Evolutionary conservation across 2,888 invertebrate genomes (phyloP).

Genomic region (Thysanoteuthis rhombus): DNA sequence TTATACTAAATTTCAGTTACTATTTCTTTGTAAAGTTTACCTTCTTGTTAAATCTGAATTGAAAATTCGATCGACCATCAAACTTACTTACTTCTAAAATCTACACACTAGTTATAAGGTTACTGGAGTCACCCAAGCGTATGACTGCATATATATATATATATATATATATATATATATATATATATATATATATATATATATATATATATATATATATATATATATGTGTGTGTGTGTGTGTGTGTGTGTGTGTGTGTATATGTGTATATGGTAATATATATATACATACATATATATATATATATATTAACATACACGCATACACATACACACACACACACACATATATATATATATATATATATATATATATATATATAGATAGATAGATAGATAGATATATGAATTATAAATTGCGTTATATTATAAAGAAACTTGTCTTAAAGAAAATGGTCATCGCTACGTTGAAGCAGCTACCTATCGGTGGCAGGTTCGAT

Average conservation of each 20-base stretch:
- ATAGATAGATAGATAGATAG: not conserved
- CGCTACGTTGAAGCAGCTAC: too few relatives aligned
- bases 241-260: not conserved
- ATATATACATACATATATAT: not conserved
- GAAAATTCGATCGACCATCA: too few relatives aligned
- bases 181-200: slow-evolving; percentile 13
- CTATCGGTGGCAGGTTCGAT: too few relatives aligned
- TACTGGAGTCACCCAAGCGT: too few relatives aligned
- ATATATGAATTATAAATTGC: too few relatives aligned
- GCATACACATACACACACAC: not conserved
- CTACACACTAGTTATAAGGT: too few relatives aligned
- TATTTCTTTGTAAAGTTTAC: too few relatives aligned
- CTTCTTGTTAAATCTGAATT: too few relatives aligned
- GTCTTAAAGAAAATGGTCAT: too few relatives aligned
- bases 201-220: slow-evolving; percentile 15
- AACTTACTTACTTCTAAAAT: too few relatives aligned
- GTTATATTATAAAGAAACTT: too few relatives aligned
- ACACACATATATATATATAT: not conserved
- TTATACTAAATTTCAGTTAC: too few relatives aligned
- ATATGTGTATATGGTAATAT: not conserved
- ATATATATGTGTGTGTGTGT: not conserved
- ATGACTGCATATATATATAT: not conserved
- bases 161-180: slow-evolving; percentile 13
- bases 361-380: not conserved
- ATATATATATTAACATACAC: not conserved